Evolutionary conservation across 2,113 vertebrate genomes (phyloP), one percentile per base, ranked within the genome.

Genomic region (Crotalus helleri): DNA sequence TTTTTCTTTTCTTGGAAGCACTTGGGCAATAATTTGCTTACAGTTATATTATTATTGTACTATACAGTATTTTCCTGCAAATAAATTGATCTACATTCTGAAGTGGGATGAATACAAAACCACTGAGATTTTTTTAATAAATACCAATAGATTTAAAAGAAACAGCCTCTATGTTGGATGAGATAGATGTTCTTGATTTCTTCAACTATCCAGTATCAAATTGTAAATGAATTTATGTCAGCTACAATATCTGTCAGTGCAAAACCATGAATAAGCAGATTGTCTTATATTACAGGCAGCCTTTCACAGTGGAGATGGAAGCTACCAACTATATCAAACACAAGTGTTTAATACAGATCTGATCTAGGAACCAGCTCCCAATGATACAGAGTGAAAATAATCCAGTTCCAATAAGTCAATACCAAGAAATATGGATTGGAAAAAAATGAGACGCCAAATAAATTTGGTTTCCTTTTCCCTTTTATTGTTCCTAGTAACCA

Each of bases 41-140:
- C 85, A 58, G 85, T 94, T 93, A 29, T 5, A 64, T 94, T 94
- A 24, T 93, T 81, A 24, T 93, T 81, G 0, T 8, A 4, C 55
- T 93, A 8, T 26, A 39, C 39, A 39, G 39, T 39, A 59, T 0
- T 26, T 8, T 89, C 29, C 7, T 90, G 90, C 26, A 85, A 92
- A 94, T 44, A 19, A 88, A 69, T 93, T 17, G 0, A 10, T 13
- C 57, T n/a, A 90, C 33, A 92, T 24, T 94, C 91, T 23, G 9
- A 92, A 91, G 29, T 0, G 58, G 51, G 69, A 55, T 88, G 0
- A 11, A 90, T 91, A 85, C 0, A 0, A 13, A 8, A 0, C 0
- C 4, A 21, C 96, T 91, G 90, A 55, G 23, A 0, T 9, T 91
- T 91, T 91, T 91, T 92, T 86, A 94, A 88, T 55, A 51, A 11